Evolutionary conservation across 2,888 invertebrate species (phyloP), one percentile per base, ranked within the genome.

Genomic region (Tetragnatha montana): DNA sequence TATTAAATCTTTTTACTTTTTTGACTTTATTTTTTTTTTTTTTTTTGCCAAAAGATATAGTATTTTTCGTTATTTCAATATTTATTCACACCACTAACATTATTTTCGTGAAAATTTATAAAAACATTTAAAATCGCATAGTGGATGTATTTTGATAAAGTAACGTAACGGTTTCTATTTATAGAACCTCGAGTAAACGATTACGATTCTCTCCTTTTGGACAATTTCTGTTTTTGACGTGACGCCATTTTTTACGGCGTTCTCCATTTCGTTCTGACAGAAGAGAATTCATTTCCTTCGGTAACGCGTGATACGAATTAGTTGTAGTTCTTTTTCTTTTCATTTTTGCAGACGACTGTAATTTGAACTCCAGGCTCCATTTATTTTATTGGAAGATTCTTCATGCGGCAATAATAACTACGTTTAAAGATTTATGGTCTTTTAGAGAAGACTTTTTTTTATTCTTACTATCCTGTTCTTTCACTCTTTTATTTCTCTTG

Each of bases 391-490:
- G 81, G 81, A 89, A 51, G 85, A 69, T 89, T 86, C 89, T 89
- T 86, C 89, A 85, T 76, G 89, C 84, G 81, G 89, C 76, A 89
- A 89, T 89, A 89, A 89, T 89, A 89, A 89, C 89, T 89, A 89
- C 85, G 85, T 85, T 89, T 89, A 89, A 89, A 89, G 89, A 89
- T 89, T 89, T 89, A 89, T 89, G 85, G 81, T 84, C 73, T 84
- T 85, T 51, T 86, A 60, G 60, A 68, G 51, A 17, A n/a, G 8
- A 4, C 12, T 73, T 35, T 80, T 70, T 80, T 49, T 70, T 70
- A 3, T 80, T 69, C 8, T 60, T 78, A 6, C 47, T 35, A 35
- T 10, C 49, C 21, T 17, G 35, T 81, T 81, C 68, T 75, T 82
- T 78, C 60, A 70, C 50, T 78, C 49, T 82, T 82, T 76, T 71